Conservation (phyloP, 2,888 invertebrate genomes). For the Ischnura elegans region DNA sequence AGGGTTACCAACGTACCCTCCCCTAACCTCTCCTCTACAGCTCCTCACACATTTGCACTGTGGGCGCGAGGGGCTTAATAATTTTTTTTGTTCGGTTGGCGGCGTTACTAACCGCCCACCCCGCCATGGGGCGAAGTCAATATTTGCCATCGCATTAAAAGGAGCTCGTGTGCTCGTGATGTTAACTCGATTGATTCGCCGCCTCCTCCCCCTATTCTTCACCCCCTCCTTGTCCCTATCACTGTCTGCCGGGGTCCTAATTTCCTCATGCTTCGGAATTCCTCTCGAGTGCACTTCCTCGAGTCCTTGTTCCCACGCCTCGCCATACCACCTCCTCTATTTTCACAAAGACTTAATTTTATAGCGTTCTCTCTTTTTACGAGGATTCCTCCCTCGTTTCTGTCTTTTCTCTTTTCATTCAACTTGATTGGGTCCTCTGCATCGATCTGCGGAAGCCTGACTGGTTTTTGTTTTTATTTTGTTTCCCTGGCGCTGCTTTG, state of each 20-base stretch:
- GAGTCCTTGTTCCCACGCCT: not conserved
- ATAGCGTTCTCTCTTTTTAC: not conserved
- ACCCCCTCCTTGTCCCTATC: not conserved
- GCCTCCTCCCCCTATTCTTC: not conserved
- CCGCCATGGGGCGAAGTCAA: slow-evolving; percentile 37
- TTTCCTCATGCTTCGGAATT: no score
- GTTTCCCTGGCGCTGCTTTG: no score
- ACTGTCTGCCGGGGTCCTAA: no score
- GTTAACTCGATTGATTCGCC: slow-evolving; percentile 18
- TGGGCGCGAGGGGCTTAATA: not conserved
- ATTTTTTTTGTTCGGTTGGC: not conserved
- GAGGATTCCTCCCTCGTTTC: not conserved
- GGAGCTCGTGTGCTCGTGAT: slow-evolving; percentile 23
- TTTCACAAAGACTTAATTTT: not conserved
- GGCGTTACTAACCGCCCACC: slow-evolving; percentile 32
- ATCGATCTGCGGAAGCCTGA: no score
- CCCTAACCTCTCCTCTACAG: not conserved
- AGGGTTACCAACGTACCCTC: no score
- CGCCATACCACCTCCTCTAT: not conserved
- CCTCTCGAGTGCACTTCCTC: not conserved
- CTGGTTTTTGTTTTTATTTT: no score
- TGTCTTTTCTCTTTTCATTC: not conserved
- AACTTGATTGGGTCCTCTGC: no score
- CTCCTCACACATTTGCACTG: not conserved
- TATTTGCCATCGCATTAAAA: slow-evolving; percentile 53